phyloP scores from a whole-genome alignment of 2,888 invertebrate species.

The Diaphora mendica region DNA sequence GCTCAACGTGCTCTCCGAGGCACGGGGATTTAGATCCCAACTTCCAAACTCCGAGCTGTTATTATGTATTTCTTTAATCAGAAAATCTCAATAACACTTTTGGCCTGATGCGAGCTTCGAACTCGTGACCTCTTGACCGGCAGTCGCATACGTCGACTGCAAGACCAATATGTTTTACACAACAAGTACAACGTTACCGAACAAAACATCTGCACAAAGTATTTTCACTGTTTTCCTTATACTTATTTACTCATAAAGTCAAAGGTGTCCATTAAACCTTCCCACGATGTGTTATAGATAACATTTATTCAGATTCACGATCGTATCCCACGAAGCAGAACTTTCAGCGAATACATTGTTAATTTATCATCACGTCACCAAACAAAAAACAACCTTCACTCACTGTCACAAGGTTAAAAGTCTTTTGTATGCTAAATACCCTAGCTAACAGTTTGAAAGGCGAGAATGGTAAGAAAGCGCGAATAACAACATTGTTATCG shows the following conservation, averaged over 20 bases:
- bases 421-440: constrained; percentile 19
- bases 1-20: too few relatives aligned
- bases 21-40: too few relatives aligned
- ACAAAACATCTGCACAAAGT: background rate
- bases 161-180: too few relatives aligned
- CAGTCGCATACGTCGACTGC: too few relatives aligned
- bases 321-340: constrained; percentile 44
- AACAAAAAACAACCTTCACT: constrained; percentile 23
- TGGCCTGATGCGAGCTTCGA: too few relatives aligned
- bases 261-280: constrained; percentile 21
- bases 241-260: constrained; percentile 17
- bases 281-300: constrained; percentile 31
- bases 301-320: constrained; percentile 48
- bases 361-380: constrained; percentile 34
- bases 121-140: too few relatives aligned
- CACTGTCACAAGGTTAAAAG: constrained; percentile 15
- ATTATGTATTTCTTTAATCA: too few relatives aligned
- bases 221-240: background rate
- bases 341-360: constrained; percentile 43
- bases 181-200: background rate
- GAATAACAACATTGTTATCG: constrained; percentile 73
- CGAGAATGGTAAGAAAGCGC: constrained; percentile 58
- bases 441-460: constrained; percentile 48
- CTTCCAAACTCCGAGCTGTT: too few relatives aligned
- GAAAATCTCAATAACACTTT: too few relatives aligned